Conservation (phyloP, 2,888 invertebrate genomes). For the Anorthoa munda region DNA sequence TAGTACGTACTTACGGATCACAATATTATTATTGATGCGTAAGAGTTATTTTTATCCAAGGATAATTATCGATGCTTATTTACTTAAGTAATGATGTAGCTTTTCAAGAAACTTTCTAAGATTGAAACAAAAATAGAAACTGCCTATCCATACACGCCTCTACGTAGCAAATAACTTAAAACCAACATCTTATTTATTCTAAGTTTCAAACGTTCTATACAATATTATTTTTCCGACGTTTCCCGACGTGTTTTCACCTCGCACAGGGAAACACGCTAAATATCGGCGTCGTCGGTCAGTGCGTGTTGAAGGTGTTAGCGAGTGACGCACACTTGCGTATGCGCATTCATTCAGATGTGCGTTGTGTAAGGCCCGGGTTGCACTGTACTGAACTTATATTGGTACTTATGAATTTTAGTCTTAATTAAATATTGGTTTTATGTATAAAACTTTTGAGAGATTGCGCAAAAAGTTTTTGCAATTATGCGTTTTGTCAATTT, state of each 20-base stretch:
- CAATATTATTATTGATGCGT: too few relatives aligned
- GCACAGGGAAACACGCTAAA: slow-evolving; percentile 64
- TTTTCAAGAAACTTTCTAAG: not conserved
- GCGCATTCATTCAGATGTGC: slow-evolving; percentile 58
- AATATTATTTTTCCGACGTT: slow-evolving; percentile 53
- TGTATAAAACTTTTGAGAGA: too few relatives aligned
- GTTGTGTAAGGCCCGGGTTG: slow-evolving; percentile 48
- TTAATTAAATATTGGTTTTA: not conserved
- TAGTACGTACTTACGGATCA: too few relatives aligned
- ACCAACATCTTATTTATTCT: slow-evolving; percentile 32
- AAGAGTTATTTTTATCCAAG: too few relatives aligned
- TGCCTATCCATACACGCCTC: not conserved
- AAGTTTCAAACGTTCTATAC: slow-evolving; percentile 19
- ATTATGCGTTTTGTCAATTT: too few relatives aligned
- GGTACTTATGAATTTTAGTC: not conserved
- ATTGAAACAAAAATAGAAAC: slow-evolving; percentile 21
- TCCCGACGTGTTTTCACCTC: slow-evolving; percentile 59
- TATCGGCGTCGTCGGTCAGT: slow-evolving; percentile 68
- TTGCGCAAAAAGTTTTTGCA: not conserved
- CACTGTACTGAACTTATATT: slow-evolving; percentile 13
- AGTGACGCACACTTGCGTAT: slow-evolving; percentile 61
- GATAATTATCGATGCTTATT: too few relatives aligned
- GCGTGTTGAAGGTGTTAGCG: slow-evolving; percentile 76
- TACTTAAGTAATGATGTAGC: too few relatives aligned
- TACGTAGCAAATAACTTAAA: slow-evolving; percentile 24